Conservation (phyloP, 2,888 invertebrate species). For the Volucella inflata region DNA sequence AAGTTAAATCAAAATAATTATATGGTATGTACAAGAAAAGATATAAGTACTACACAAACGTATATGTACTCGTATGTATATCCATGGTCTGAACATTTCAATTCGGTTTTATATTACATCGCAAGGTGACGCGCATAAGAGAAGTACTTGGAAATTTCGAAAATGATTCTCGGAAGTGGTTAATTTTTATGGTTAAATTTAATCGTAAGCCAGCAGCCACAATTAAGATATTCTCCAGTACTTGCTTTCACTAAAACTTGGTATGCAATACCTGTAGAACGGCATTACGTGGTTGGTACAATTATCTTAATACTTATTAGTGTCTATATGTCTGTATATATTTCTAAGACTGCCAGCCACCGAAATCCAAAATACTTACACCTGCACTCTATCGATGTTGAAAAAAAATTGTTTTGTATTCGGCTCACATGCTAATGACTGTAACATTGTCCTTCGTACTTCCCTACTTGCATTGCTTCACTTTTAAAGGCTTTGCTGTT, state of each 20-base stretch:
- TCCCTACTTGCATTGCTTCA: neutral
- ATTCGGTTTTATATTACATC: no score
- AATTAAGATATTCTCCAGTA: constrained; percentile 31
- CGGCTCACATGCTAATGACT: constrained; percentile 63
- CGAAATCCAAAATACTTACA: constrained; percentile 31
- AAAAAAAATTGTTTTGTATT: constrained; percentile 26
- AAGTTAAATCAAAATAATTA: no score
- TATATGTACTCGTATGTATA: no score
- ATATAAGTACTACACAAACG: no score
- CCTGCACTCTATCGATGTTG: constrained; percentile 14
- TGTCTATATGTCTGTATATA: no score
- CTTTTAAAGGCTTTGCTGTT: constrained; percentile 13
- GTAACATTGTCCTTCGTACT: constrained; percentile 4
- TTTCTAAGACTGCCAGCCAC: constrained; percentile 1
- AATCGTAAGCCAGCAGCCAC: constrained; percentile 14
- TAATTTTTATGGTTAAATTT: constrained; percentile 44
- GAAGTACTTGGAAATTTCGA: neutral
- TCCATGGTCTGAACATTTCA: no score
- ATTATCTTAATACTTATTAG: constrained; percentile 47
- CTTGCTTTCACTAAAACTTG: neutral
- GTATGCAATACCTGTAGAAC: constrained; percentile 8
- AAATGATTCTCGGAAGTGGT: neutral
- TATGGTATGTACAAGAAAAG: no score
- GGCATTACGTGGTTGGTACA: constrained; percentile 48
- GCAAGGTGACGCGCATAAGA: no score